Evolutionary conservation across 2,113 vertebrate species (phyloP).

Genomic region (Chaetorhynchus papuensis): DNA sequence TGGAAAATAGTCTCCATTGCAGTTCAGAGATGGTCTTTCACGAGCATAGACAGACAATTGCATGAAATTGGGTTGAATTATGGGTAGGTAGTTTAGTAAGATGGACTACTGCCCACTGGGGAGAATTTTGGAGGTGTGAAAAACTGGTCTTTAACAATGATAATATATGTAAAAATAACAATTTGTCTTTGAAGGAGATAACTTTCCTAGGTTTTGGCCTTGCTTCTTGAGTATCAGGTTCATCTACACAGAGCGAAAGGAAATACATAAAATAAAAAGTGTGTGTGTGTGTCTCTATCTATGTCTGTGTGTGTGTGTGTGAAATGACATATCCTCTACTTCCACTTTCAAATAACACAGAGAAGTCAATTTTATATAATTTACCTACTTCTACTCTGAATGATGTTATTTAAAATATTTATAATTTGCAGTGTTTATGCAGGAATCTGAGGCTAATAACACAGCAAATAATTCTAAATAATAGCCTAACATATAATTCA

Average conservation of each 20-base stretch:
- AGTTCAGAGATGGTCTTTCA: constrained; percentile 5
- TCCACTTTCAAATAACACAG: background rate
- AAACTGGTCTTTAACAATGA: constrained; percentile 48
- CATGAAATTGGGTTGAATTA: constrained; percentile 44
- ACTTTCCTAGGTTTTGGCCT: constrained; percentile 6
- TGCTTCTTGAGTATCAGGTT: background rate
- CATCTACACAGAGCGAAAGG: background rate
- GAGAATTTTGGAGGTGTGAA: constrained; percentile 53
- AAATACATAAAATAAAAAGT: background rate
- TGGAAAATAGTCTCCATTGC: background rate
- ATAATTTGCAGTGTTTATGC: background rate
- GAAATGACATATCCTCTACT: background rate
- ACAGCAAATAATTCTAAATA: constrained; percentile 36
- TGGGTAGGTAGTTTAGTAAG: constrained; percentile 40
- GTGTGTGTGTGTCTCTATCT: background rate
- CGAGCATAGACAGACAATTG: constrained; percentile 19
- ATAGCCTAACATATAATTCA: constrained; percentile 48
- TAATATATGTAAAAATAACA: constrained; percentile 41
- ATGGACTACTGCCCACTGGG: constrained; percentile 48
- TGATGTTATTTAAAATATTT: constrained; percentile 4
- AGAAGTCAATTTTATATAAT: background rate
- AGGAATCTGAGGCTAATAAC: background rate
- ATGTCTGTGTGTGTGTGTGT: background rate
- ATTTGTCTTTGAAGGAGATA: constrained; percentile 5
- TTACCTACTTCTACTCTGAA: background rate